Evolutionary conservation across 2,797 vertebrate species (phyloP).

Genomic region (Danio choprae): DNA sequence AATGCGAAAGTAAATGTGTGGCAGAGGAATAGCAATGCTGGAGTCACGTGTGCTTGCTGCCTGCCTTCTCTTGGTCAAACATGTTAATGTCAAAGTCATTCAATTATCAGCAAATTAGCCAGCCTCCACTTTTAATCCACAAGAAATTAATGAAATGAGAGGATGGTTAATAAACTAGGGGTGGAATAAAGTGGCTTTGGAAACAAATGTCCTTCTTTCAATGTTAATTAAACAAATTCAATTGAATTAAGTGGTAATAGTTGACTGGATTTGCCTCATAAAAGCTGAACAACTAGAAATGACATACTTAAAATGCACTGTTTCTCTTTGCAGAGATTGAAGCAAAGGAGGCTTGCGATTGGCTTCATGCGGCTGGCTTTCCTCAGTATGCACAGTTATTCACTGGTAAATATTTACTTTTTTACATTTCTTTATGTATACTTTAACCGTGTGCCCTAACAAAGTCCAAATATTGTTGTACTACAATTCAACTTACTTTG

Average conservation of each 20-base stretch:
- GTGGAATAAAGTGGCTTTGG: background rate
- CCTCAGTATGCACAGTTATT: conserved; percentile 89
- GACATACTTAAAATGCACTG: conserved; percentile 59
- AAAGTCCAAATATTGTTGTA: conserved; percentile 35
- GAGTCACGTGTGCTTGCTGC: conserved; percentile 4
- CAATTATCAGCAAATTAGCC: conserved; percentile 67
- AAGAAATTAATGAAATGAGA: conserved; percentile 43
- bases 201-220: conserved; percentile 35
- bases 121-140: conserved; percentile 52
- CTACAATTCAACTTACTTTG: conserved; percentile 18
- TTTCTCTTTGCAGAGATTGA: conserved; percentile 85
- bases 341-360: conserved; percentile 88
- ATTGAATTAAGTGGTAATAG: conserved; percentile 68
- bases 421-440: background rate
- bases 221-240: conserved; percentile 50
- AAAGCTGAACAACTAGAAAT: conserved; percentile 61
- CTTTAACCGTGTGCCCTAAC: conserved; percentile 17
- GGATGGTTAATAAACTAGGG: background rate
- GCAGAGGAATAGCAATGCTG: conserved; percentile 16
- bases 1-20: conserved; percentile 56
- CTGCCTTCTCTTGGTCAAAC: conserved; percentile 35
- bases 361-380: conserved; percentile 88
- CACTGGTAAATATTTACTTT: conserved; percentile 78
- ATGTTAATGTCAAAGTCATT: conserved; percentile 55
- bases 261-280: conserved; percentile 61